A percentile compares a stretch with the other conserved stretches of the same genome.
Evolutionary conservation across 1,140 invertebrate genomes (phyloP).

Genomic region (Druon quercuslanigerum): DNA sequence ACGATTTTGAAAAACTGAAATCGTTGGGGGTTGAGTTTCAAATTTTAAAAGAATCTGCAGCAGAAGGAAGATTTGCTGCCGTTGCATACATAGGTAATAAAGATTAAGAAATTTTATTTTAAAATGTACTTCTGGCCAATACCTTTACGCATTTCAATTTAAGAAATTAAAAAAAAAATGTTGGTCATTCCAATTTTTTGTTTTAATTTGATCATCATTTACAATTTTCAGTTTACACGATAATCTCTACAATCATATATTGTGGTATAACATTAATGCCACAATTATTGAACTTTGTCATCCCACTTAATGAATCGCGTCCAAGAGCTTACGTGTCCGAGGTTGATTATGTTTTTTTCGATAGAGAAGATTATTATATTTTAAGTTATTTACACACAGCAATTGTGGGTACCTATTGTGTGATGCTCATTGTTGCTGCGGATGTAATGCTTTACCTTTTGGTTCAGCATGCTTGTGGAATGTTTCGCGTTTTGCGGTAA

Average conservation of each 20-base stretch:
- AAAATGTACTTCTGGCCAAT: no score
- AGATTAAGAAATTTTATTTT: neutral
- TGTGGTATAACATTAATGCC: neutral
- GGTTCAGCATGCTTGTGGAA: slow-evolving; percentile 4
- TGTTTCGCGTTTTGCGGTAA: slow-evolving; percentile 10
- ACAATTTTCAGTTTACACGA: neutral
- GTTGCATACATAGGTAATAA: neutral
- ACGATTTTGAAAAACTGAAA: neutral
- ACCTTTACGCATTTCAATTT: no score
- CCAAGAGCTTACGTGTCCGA: neutral
- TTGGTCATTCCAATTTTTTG: neutral
- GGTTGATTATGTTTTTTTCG: neutral
- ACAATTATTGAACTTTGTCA: neutral
- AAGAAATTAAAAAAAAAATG: no score
- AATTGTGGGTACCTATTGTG: neutral
- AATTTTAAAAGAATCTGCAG: neutral
- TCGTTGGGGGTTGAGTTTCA: neutral
- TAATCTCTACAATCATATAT: neutral
- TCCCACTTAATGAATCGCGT: neutral
- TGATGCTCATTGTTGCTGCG: neutral
- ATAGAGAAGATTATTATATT: neutral
- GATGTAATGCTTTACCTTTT: neutral
- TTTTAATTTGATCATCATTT: neutral
- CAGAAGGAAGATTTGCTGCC: neutral
- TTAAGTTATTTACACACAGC: neutral